Base-by-base conservation (phyloP, 2,888 invertebrate species). In the Leptinotarsa haldemani region DNA sequence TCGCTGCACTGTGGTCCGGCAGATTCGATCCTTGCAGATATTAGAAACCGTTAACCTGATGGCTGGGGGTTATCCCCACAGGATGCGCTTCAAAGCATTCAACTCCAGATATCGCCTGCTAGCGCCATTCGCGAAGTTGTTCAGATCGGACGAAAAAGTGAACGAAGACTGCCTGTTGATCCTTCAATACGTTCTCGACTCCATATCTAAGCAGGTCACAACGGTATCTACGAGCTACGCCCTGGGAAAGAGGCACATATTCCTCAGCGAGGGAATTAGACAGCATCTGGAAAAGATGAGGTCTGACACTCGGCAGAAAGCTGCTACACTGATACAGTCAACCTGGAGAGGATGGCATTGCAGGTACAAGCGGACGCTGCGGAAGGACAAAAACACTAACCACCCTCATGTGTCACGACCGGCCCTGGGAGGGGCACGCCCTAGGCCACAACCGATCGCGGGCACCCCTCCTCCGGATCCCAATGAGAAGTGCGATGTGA, bases 81-180 rank as follows among this genome's bases (percentile, higher is more conserved):
- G 97, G 81, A 96, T 97, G 96, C 91, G 97, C 30, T 97, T 97
- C 88, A 97, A 96, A 86, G 95, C 95, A 52, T 97, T 97, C 88
- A 94, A 94, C 85, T 91, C 92, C 1, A 91, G 97, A 46, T 98
- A 97, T 88, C 91, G 94, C 80, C 91, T 96, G 84, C 89, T 97
- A 81, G 95, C 94, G 70, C 93, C 94, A n/a, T 95, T 95, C 85
- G 91, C 92, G 77, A 90, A 90, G 83, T 87, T 91, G 71, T 89
- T 91, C 7, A 88, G 93, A 20, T 90, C 90, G 69, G 93, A 93
- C 83, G 93, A 93, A 84, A 94, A 93, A 84, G 92, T 92, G 4
- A 80, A 80, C 25, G 94, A 94, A 80, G 94, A 94, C 84, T 94
- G 94, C 81, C 91, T 93, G 86, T 87, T 93, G 13, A 94, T 95